phyloP scores from a whole-genome alignment of 2,113 vertebrate species.

The Bambusicola thoracicus region DNA sequence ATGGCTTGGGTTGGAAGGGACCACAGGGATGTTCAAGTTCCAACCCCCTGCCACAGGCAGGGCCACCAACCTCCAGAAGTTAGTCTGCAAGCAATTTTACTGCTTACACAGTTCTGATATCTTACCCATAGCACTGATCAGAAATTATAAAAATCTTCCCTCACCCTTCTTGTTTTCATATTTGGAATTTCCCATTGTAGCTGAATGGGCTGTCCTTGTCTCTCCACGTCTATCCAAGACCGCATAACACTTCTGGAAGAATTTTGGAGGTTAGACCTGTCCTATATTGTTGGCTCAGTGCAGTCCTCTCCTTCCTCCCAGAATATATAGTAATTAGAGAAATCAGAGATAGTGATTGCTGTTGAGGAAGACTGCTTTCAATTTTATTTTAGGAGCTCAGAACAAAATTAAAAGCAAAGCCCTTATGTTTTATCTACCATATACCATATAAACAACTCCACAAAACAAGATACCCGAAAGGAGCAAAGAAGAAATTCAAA shows the following conservation, averaged over 20 bases:
- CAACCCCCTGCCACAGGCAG: too few species aligned
- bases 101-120: not conserved
- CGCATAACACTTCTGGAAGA: not conserved
- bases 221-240: not conserved
- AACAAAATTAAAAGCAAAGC: not conserved
- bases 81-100: not conserved
- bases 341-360: not conserved
- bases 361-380: not conserved
- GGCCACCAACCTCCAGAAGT: too few species aligned
- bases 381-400: not conserved
- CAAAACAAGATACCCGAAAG: not conserved
- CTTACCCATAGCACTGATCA: not conserved
- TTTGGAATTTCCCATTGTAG: not conserved
- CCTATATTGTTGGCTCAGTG: not conserved
- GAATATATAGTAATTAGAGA: not conserved
- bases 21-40: too few species aligned
- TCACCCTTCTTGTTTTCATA: not conserved
- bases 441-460: not conserved
- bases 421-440: not conserved
- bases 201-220: not conserved
- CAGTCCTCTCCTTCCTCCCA: not conserved
- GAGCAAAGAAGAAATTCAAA: not conserved
- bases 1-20: too few species aligned
- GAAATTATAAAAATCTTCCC: not conserved
- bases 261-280: not conserved